Percentiles rank a stretch among this genome's conserved stretches.
These are phyloP conservation scores for Sebastes elongatus DNA, from an alignment of 2,797 vertebrate species.

Conservation along the genomic window DNA sequence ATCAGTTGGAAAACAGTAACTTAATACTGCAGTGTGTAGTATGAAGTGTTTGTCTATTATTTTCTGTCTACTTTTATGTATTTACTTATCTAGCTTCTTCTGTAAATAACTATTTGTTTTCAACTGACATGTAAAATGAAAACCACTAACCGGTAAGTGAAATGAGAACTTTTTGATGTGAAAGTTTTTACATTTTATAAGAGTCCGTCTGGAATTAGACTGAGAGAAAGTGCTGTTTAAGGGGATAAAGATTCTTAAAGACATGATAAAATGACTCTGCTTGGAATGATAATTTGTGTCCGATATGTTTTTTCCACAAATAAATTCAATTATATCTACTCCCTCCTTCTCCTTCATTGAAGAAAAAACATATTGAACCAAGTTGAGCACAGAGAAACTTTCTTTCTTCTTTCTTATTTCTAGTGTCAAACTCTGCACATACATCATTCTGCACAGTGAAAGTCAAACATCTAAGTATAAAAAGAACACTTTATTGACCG, in stretches of 20 bases:
- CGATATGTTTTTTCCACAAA: not conserved
- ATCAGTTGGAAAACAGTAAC: not conserved
- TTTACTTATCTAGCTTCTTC: not conserved
- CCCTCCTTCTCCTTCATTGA: not conserved
- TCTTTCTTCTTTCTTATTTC: not conserved
- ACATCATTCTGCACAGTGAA: not conserved
- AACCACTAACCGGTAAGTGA: not conserved
- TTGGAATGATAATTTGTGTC: not conserved
- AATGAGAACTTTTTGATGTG: not conserved
- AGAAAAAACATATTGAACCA: not conserved
- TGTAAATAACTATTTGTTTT: not conserved
- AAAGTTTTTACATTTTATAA: not conserved
- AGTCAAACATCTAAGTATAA: not conserved
- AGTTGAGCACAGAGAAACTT: not conserved
- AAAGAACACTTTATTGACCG: not conserved
- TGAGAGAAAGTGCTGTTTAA: not conserved
- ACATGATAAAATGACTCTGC: not conserved
- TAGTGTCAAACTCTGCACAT: not conserved
- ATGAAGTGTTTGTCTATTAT: not conserved
- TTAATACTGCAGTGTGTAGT: not conserved
- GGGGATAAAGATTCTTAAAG: too few species aligned
- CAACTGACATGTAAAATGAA: not conserved
- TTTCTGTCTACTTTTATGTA: not conserved
- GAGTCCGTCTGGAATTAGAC: not conserved
- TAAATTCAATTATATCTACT: not conserved